phyloP scores from a whole-genome alignment of 2,113 vertebrate genomes.

The Puma concolor region DNA sequence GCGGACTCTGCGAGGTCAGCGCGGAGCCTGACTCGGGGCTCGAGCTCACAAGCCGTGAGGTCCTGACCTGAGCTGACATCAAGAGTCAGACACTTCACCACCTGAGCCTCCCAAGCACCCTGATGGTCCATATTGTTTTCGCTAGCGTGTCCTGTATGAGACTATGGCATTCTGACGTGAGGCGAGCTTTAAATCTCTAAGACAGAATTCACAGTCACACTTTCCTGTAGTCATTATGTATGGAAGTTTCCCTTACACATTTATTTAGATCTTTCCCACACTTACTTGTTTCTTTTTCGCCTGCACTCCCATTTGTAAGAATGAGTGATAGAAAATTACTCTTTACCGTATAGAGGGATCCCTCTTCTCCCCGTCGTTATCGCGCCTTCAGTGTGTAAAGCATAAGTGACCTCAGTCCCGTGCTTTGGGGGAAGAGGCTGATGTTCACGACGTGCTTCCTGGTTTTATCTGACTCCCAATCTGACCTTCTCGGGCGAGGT shows the following conservation, averaged over 20 bases:
- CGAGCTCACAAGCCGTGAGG: too few relatives aligned
- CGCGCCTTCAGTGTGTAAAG: neutral
- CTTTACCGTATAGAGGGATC: neutral
- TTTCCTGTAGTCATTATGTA: accelerated
- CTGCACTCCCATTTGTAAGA: neutral
- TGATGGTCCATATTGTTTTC: accelerated
- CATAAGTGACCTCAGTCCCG: neutral
- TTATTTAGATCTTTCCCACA: neutral
- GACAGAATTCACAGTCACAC: neutral
- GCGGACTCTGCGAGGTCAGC: too few relatives aligned
- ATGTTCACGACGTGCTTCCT: accelerated
- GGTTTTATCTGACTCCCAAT: neutral
- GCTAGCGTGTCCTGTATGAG: accelerated
- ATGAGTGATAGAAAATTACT: neutral
- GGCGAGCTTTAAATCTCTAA: too few relatives aligned
- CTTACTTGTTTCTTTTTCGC: neutral
- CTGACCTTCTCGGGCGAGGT: neutral
- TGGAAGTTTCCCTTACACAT: neutral
- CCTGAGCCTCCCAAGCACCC: too few relatives aligned
- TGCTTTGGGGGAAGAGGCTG: neutral
- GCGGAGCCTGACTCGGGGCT: too few relatives aligned
- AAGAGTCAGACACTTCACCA: too few relatives aligned
- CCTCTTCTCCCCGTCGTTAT: neutral
- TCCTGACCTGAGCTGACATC: too few relatives aligned
- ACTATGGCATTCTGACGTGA: accelerated